Conservation (phyloP, 2,888 invertebrate genomes). For the Euspilapteryx auroguttella region DNA sequence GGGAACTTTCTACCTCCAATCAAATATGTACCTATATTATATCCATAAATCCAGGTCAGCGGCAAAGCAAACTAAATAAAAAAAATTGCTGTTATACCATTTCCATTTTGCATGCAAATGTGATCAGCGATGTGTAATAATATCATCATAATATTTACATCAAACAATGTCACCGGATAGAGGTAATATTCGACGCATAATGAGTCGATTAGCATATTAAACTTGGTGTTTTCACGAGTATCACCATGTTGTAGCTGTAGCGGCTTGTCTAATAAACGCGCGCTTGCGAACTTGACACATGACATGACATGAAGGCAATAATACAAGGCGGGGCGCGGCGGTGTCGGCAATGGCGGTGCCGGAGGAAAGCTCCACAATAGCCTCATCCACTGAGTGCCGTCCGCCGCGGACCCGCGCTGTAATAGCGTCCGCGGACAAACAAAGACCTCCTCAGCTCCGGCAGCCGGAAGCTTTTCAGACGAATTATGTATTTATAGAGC, state of each 20-base stretch:
- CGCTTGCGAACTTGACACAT: conserved; percentile 38
- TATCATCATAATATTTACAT: neutral
- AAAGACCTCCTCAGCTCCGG: conserved; percentile 39
- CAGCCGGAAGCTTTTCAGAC: conserved; percentile 20
- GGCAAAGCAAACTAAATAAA: neutral
- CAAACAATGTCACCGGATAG: neutral
- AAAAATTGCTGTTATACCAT: neutral
- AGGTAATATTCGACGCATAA: neutral
- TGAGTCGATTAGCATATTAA: conserved; percentile 1
- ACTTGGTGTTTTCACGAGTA: conserved; percentile 3
- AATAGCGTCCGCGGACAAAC: conserved; percentile 45
- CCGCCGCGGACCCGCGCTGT: conserved; percentile 35
- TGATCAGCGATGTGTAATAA: neutral
- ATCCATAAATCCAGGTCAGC: no score
- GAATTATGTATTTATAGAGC: conserved; percentile 17
- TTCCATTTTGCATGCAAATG: neutral
- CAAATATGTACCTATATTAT: no score
- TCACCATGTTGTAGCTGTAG: conserved; percentile 15
- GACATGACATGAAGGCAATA: conserved; percentile 34
- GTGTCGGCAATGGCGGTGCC: conserved; percentile 21
- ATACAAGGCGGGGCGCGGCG: conserved; percentile 40
- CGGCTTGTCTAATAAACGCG: conserved; percentile 33
- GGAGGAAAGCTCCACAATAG: conserved; percentile 30
- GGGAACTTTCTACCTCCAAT: no score
- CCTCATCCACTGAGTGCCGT: conserved; percentile 37